Conservation (phyloP, 1,140 invertebrate species). For the Calosoma granatense region DNA sequence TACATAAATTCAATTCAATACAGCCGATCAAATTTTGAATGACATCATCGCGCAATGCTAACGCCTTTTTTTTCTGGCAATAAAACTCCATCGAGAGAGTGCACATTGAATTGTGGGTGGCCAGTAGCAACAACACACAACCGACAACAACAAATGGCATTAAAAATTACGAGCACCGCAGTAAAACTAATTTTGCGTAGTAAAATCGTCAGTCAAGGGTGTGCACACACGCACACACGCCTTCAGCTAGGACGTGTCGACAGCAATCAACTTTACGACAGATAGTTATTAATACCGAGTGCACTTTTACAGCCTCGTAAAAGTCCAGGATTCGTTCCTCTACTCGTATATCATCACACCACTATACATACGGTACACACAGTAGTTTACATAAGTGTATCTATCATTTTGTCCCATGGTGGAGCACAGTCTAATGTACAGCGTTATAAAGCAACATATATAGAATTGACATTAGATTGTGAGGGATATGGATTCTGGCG, state of each 20-base stretch:
- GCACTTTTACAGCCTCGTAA: constrained; percentile 28
- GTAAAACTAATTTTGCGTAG: constrained; percentile 26
- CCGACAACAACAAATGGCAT: constrained; percentile 17
- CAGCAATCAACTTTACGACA: constrained; percentile 32
- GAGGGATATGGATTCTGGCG: no score
- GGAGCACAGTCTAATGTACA: no score
- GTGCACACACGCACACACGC: constrained; percentile 11
- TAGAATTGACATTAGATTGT: no score
- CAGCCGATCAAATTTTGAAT: no score
- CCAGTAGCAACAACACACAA: neutral
- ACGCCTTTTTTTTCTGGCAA: no score
- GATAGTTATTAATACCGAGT: constrained; percentile 31
- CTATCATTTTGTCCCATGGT: no score
- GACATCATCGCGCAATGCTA: no score
- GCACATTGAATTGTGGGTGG: neutral
- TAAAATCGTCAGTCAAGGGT: constrained; percentile 18
- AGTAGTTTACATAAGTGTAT: neutral
- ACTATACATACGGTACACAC: constrained; percentile 12
- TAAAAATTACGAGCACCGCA: constrained; percentile 27
- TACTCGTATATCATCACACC: constrained; percentile 9
- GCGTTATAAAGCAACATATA: no score
- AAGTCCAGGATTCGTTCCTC: constrained; percentile 23
- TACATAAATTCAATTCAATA: no score
- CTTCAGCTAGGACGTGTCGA: constrained; percentile 24
- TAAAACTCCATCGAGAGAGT: no score